phyloP scores from a whole-genome alignment of 2,113 vertebrate species.

The Xiphophorus maculatus region DNA sequence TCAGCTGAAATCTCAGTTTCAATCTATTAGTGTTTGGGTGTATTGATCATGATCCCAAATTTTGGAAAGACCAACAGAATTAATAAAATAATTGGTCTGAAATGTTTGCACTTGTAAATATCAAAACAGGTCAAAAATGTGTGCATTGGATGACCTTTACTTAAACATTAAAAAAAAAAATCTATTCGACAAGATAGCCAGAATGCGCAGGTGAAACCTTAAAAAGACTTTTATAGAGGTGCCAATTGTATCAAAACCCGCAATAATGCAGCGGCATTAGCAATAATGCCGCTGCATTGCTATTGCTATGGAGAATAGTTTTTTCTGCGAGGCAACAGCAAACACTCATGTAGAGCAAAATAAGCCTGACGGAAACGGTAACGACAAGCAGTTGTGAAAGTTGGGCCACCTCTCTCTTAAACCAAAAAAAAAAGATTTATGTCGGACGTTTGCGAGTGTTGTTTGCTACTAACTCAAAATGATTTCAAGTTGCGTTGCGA shows the following conservation, averaged over 20 bases:
- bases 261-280: too few relatives aligned
- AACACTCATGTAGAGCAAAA: neutral
- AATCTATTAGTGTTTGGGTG: too few relatives aligned
- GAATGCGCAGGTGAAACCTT: neutral
- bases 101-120: neutral
- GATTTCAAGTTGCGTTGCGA: neutral
- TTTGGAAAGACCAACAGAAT: neutral
- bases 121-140: neutral
- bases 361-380: conserved; percentile 22
- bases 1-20: neutral
- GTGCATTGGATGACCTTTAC: neutral
- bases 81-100: neutral
- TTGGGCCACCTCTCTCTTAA: neutral
- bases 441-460: neutral
- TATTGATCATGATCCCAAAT: too few relatives aligned
- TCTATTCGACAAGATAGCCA: neutral
- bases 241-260: conserved; percentile 15
- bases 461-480: conserved; percentile 12
- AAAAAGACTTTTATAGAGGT: neutral
- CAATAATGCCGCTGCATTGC: too few relatives aligned
- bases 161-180: too few relatives aligned
- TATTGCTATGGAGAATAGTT: conserved; percentile 20
- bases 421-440: neutral
- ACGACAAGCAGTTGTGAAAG: neutral
- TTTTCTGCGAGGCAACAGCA: conserved; percentile 4